Conservation (phyloP, 2,797 vertebrate species). For the Nannoperca australis region DNA sequence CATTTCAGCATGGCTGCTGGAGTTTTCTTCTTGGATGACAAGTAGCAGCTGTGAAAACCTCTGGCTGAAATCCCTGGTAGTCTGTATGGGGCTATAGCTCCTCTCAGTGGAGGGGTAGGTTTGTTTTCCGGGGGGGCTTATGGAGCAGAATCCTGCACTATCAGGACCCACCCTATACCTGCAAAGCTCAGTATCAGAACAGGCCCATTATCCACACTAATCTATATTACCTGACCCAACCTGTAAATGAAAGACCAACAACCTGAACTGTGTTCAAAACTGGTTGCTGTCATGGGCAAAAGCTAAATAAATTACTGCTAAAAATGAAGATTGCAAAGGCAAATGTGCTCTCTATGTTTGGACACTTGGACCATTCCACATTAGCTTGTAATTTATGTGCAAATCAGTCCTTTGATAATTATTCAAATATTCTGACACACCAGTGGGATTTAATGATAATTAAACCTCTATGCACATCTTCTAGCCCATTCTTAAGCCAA, state of each 20-base stretch:
- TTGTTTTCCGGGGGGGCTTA: not conserved
- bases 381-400: not conserved
- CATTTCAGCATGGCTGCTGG: constrained; percentile 22
- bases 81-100: constrained; percentile 16
- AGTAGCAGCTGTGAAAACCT: constrained; percentile 34
- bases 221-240: not conserved
- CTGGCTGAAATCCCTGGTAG: constrained; percentile 8
- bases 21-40: constrained; percentile 20
- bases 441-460: not conserved
- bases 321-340: not conserved
- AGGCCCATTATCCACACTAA: not conserved
- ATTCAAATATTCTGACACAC: not conserved
- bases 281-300: not conserved
- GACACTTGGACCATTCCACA: not conserved
- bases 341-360: not conserved
- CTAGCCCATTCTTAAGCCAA: no score
- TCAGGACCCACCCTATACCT: not conserved
- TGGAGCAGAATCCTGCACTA: not conserved
- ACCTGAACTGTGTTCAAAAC: not conserved
- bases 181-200: constrained; percentile 2
- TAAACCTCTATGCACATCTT: not conserved
- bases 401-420: not conserved
- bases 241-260: not conserved
- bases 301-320: not conserved
- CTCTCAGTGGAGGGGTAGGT: constrained; percentile 18